Evolutionary conservation across 37 sponge, comb jelly and placozoan species (phyloP), one percentile per base, ranked within the genome.

Genomic region (Geodia barretti): DNA sequence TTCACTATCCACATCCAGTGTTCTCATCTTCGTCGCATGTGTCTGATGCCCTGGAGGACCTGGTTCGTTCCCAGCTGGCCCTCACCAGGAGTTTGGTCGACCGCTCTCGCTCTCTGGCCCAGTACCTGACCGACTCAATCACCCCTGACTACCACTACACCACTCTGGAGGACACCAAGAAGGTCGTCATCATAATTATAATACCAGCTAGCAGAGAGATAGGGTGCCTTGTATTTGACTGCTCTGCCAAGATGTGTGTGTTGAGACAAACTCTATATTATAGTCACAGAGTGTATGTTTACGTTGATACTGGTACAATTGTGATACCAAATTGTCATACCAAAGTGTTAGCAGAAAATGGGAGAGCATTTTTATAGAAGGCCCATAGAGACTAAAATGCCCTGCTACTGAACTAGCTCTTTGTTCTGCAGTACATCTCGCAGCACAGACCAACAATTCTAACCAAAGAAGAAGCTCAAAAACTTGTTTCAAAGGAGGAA

Each of bases 81-180:
- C 67, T 90, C 39, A 83, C 86, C 2, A 62, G 78, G 62, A 54
- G 63, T 2, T 62, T 81, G 33, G 33, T 90, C 36, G 59, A 31
- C 39, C 43, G 2, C 40, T 37, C 62, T 41, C 34, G 58, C 39
- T 31, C n/a, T 5, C 40, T 84, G 33, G 60, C 47, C n/a, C 35
- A 63, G 4, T 62, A 34, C 30, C 32, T 76, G 34, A 28, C 70
- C 58, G 31, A 34, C 19, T 61, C 24, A 65, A 30, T 80, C 39
- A 41, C 19, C 3, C 68, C 81, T 0, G 37, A 80, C 71, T 69
- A 90, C 40, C 79, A 70, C 25, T 90, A 90, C 73, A 76, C 80
- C 72, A 90, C 86, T 47, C 82, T 90, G 47, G 47, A 81, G 39
- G 81, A 79, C 0, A 90, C 90, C n/a, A 79, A 81, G 69, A 35